These are phyloP conservation scores for Iphiclides podalirius DNA, from an alignment of 2,888 invertebrate genomes.

Conservation along the genomic window DNA sequence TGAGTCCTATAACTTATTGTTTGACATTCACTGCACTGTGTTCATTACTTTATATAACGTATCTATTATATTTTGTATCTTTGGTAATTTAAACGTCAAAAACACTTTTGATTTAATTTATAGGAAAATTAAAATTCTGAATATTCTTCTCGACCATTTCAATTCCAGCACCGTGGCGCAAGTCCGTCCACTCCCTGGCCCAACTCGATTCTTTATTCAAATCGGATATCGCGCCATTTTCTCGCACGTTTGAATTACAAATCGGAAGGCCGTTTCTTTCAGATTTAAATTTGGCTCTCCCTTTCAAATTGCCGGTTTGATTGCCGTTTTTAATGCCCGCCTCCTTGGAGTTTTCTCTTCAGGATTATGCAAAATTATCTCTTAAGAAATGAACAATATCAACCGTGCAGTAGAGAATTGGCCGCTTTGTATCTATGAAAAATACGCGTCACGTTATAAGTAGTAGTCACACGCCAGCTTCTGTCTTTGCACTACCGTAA, in stretches of 20 bases:
- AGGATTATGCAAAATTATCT: conserved; percentile 48
- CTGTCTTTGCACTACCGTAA: too few species aligned
- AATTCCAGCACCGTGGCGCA: conserved; percentile 32
- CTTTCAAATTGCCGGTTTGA: conserved; percentile 69
- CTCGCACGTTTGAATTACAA: conserved; percentile 75
- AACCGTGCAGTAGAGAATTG: conserved; percentile 5
- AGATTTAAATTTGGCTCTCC: conserved; percentile 64
- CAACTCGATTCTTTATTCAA: conserved; percentile 65
- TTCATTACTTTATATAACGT: too few species aligned
- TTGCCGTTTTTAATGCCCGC: conserved; percentile 69
- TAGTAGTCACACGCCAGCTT: too few species aligned
- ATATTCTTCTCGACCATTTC: conserved; percentile 36
- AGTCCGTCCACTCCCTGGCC: conserved; percentile 33
- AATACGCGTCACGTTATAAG: too few species aligned
- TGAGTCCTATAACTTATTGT: too few species aligned
- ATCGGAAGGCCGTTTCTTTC: conserved; percentile 70
- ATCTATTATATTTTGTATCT: too few species aligned
- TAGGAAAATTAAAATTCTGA: conserved; percentile 8
- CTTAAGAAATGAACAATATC: conserved; percentile 33
- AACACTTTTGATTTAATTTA: too few species aligned
- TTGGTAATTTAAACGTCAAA: too few species aligned
- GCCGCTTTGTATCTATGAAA: too few species aligned
- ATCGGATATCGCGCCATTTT: conserved; percentile 64
- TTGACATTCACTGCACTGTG: too few species aligned
- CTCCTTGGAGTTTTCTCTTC: conserved; percentile 55